Conservation (phyloP, 2,888 invertebrate species). For the Lagria hirta region DNA sequence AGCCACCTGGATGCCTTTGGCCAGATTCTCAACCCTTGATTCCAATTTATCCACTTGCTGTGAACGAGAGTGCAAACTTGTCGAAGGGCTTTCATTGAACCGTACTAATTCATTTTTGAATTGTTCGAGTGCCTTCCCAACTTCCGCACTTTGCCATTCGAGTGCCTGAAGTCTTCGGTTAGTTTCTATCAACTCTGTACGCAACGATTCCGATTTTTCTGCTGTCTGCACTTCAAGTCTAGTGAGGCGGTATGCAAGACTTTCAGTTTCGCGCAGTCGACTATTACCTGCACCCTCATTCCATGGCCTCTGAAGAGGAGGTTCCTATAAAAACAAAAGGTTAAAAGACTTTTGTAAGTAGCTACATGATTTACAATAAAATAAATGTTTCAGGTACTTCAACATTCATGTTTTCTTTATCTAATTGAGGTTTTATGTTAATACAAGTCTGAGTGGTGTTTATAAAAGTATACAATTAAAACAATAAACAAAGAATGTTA, state of each 20-base stretch:
- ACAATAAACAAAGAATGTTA: too few relatives aligned
- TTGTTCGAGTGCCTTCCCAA: constrained; percentile 49
- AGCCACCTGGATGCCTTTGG: constrained; percentile 38
- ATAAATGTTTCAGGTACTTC: too few relatives aligned
- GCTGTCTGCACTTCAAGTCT: constrained; percentile 51
- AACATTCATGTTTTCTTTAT: too few relatives aligned
- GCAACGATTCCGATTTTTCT: constrained; percentile 52
- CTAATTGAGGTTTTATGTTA: too few relatives aligned
- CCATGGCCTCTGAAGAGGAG: neutral
- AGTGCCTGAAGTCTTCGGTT: constrained; percentile 50
- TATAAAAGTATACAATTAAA: too few relatives aligned
- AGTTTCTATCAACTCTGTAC: constrained; percentile 51
- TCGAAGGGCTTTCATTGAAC: constrained; percentile 22
- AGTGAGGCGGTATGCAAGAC: constrained; percentile 44
- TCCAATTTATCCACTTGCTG: constrained; percentile 26
- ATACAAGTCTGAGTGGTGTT: too few relatives aligned
- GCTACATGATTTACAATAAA: too few relatives aligned
- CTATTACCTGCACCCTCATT: too few relatives aligned
- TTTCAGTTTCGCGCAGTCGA: constrained; percentile 14
- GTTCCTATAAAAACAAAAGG: too few relatives aligned
- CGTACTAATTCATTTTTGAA: constrained; percentile 48
- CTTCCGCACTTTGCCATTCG: constrained; percentile 52
- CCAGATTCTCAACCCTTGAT: constrained; percentile 32
- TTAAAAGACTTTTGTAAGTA: too few relatives aligned
- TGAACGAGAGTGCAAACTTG: constrained; percentile 6